Conservation (phyloP, 2,888 invertebrate species). For the Meliscaeva auricollis region DNA sequence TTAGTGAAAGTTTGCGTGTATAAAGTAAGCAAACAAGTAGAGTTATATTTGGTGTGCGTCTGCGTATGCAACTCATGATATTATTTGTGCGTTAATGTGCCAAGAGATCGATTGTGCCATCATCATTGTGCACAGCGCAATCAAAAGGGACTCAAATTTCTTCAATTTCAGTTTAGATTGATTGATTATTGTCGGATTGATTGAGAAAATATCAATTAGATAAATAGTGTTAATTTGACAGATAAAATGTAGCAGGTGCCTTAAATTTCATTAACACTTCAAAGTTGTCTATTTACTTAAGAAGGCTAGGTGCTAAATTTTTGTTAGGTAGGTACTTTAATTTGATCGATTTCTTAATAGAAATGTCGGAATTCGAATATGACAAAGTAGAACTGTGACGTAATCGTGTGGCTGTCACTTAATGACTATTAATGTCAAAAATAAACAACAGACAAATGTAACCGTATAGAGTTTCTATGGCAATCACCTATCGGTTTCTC, state of each 20-base stretch:
- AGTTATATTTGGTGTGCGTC: constrained; percentile 9
- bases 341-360: constrained; percentile 1
- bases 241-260: constrained; percentile 9
- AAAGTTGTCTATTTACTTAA: background rate
- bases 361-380: background rate
- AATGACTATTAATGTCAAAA: background rate
- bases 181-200: constrained; percentile 28
- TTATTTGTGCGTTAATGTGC: constrained; percentile 52
- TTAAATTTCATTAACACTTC: background rate
- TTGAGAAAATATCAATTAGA: constrained; percentile 56
- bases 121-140: constrained; percentile 20
- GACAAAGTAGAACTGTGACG: background rate
- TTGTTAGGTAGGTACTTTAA: background rate
- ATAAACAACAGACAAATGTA: no score
- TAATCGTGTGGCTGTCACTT: constrained; percentile 1
- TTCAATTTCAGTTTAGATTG: constrained; percentile 31
- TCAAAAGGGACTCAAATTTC: constrained; percentile 65
- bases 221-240: constrained; percentile 49
- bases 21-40: background rate
- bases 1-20: constrained; percentile 64
- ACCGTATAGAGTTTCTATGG: no score
- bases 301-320: background rate
- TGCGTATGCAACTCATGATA: constrained; percentile 42
- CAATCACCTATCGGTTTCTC: background rate
- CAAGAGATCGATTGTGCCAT: constrained; percentile 32